Conservation (phyloP, 1,140 invertebrate genomes). For the Tetramorium simillimum region DNA sequence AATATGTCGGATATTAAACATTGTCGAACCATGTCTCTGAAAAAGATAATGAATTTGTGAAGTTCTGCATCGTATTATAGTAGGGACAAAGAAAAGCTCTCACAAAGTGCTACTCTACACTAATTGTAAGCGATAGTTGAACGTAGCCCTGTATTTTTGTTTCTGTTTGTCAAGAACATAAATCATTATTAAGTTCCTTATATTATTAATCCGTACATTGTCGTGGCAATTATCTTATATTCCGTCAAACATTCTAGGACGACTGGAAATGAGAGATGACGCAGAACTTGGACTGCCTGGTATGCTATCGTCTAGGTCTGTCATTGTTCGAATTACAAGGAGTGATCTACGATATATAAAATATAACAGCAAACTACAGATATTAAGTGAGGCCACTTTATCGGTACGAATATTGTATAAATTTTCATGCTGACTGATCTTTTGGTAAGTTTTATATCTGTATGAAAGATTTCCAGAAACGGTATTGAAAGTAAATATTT, state of each 20-base stretch:
- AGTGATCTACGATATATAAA: background rate
- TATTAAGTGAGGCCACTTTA: background rate
- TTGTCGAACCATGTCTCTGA: background rate
- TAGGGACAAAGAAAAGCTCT: background rate
- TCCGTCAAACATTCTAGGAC: background rate
- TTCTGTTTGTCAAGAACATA: background rate
- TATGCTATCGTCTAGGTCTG: background rate
- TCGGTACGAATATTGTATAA: background rate
- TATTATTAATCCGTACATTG: background rate
- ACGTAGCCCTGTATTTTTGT: background rate
- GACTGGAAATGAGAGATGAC: background rate
- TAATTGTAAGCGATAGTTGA: background rate
- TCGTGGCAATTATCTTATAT: conserved; percentile 42
- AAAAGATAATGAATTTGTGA: background rate
- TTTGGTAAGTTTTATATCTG: background rate
- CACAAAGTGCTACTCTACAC: background rate
- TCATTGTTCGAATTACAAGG: too few relatives aligned
- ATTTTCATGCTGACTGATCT: background rate
- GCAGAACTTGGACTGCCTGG: too few relatives aligned
- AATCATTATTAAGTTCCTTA: background rate
- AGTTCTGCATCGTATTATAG: background rate
- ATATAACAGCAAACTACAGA: background rate
- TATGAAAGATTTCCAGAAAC: background rate
- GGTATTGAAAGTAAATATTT: background rate
- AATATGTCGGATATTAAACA: background rate